These are phyloP conservation scores for Pterocles gutturalis DNA, from an alignment of 2,113 vertebrate genomes.

Conservation along the genomic window DNA sequence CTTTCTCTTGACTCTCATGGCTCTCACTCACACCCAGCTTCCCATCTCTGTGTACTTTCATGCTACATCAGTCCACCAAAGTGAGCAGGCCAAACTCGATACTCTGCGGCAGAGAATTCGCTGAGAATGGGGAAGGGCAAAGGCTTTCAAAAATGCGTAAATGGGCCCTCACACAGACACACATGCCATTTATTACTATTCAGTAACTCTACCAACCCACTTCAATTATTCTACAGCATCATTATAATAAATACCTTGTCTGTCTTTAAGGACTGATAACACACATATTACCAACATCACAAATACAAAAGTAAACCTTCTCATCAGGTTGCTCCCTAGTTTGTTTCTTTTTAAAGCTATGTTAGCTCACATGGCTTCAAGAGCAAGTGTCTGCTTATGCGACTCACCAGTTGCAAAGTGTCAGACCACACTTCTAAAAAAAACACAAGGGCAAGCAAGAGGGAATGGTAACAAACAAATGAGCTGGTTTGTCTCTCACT, in stretches of 20 bases:
- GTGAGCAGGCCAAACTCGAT: neutral
- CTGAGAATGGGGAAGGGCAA: neutral
- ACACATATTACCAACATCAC: neutral
- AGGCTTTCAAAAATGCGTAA: neutral
- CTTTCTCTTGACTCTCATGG: neutral
- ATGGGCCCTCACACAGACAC: neutral
- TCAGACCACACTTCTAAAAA: neutral
- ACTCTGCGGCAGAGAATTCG: neutral
- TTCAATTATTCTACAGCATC: neutral
- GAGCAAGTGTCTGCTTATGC: neutral
- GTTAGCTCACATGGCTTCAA: neutral
- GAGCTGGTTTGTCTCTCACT: neutral
- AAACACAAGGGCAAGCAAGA: neutral
- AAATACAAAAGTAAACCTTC: neutral
- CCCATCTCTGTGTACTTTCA: neutral
- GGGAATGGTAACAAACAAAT: neutral
- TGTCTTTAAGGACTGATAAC: neutral
- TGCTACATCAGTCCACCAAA: neutral
- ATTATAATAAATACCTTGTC: neutral
- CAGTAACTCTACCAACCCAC: neutral
- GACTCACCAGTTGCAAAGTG: neutral
- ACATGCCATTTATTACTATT: neutral
- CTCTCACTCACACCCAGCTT: neutral
- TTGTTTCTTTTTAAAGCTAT: neutral
- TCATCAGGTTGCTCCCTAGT: neutral